Evolutionary conservation across 2,113 vertebrate species (phyloP).

Genomic region (human (Homo sapiens)): DNA sequence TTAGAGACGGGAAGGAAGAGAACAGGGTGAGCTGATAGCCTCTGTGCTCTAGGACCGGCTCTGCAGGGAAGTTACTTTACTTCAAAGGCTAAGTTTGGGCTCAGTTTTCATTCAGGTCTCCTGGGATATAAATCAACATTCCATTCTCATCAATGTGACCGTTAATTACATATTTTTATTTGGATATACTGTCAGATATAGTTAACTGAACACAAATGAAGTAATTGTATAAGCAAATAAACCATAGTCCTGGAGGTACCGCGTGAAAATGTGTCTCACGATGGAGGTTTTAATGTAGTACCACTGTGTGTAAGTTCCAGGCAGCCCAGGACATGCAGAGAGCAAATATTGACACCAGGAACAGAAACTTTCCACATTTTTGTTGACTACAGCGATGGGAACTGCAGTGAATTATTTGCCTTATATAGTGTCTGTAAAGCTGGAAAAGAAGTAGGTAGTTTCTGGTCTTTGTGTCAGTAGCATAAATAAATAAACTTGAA

Average conservation of each 20-base stretch:
- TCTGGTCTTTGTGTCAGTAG: not conserved
- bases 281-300: accelerated
- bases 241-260: no score
- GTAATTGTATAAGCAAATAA: not conserved
- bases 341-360: accelerated
- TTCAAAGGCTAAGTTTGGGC: not conserved
- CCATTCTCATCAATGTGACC: not conserved
- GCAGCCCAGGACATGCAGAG: not conserved
- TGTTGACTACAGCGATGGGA: accelerated
- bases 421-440: not conserved
- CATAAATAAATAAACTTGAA: not conserved
- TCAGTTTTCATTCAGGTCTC: not conserved
- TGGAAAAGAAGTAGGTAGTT: accelerated
- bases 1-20: not conserved
- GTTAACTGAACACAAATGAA: not conserved
- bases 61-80: not conserved
- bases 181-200: not conserved
- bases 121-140: not conserved
- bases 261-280: accelerated
- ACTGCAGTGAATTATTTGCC: accelerated
- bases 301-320: accelerated
- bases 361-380: accelerated
- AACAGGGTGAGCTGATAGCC: accelerated
- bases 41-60: no score
- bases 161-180: not conserved